These are phyloP conservation scores for Myotis findleyi DNA, from an alignment of 2,797 vertebrate species.

Conservation along the genomic window DNA sequence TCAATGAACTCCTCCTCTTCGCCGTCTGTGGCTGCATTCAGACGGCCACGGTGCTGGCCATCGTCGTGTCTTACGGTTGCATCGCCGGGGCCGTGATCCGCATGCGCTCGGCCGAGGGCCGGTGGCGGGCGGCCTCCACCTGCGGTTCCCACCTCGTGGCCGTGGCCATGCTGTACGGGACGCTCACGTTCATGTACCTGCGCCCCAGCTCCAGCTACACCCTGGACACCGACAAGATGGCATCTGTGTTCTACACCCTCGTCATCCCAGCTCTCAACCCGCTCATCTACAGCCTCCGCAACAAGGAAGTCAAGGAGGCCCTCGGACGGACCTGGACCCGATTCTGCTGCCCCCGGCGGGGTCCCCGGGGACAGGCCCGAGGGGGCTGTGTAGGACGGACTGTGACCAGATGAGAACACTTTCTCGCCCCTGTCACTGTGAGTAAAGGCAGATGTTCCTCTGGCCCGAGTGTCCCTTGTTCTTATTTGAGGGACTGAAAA, in stretches of 20 bases:
- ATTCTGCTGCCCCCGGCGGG: neutral
- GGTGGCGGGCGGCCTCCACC: constrained; percentile 79
- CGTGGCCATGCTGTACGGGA: constrained; percentile 81
- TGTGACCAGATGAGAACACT: neutral
- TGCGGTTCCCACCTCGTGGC: constrained; percentile 82
- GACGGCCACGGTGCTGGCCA: constrained; percentile 75
- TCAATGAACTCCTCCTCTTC: constrained; percentile 83
- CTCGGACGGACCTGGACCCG: constrained; percentile 43
- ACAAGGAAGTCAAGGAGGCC: constrained; percentile 80
- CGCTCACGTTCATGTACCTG: constrained; percentile 84
- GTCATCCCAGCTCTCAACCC: constrained; percentile 84
- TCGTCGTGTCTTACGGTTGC: constrained; percentile 81
- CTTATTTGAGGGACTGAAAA: neutral
- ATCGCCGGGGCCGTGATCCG: constrained; percentile 76
- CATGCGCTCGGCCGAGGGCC: constrained; percentile 74
- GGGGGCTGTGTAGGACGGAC: neutral
- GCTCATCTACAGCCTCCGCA: constrained; percentile 81
- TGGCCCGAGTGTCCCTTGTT: neutral
- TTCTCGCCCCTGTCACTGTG: neutral
- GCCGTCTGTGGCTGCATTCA: constrained; percentile 83
- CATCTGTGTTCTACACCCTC: constrained; percentile 81
- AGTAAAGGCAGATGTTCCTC: neutral
- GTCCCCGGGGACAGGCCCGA: neutral
- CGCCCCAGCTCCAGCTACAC: constrained; percentile 81
- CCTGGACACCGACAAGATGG: constrained; percentile 79